Base-by-base conservation (phyloP, 1,140 invertebrate species). In the Rhizoglyphus robini region DNA sequence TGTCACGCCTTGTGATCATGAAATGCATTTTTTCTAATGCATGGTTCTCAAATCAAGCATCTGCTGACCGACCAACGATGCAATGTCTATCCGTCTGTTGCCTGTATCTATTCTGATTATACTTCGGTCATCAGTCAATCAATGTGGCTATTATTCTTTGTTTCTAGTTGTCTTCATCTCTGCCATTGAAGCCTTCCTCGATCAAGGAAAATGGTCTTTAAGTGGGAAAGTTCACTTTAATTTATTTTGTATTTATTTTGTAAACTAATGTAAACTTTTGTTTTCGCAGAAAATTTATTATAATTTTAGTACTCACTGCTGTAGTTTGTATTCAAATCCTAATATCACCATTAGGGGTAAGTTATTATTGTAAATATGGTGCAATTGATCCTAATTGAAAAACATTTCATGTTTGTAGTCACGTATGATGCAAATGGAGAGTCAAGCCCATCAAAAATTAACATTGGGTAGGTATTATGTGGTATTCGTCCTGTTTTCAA, bases 401-500 rank as follows among this genome's bases (percentile, higher is more conserved):
- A 11, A 5, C 32, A 41, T 70, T 27, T 58, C 58, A 54, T 64
- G 29, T 32, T n/a, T n/a, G n/a, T 2, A 27, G 13, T 34, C n/a
- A n/a, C n/a, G n/a, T n/a, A n/a, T n/a, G n/a, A n/a, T n/a, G 0
- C 2, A 8, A 41, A 65, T 4, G 65, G 49, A 25, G n/a, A 34
- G 13, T 32, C 34, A 13, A 15, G 15, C 59, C 54, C 67, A 32
- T 34, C 64, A 23, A 65, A 69, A 25, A 65, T 76, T 23, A 65
- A 69, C 29, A 69, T 76, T 59, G 67, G 68, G 3, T 76, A 72
- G 73, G 67, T 73, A 25, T 27, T 76, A 18, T 61, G 73, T 41
- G 69, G 73, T n/a, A n/a, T 46, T 73, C 73, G 38, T 73, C 73
- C 5, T 77, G 75, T 68, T 76, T 71, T 71, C 72, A 75, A 61